A percentile compares a stretch with the other conserved stretches of the same genome.
These are phyloP conservation scores for Flexamia atlantica DNA, from an alignment of 2,888 invertebrate genomes.

Conservation along the genomic window DNA sequence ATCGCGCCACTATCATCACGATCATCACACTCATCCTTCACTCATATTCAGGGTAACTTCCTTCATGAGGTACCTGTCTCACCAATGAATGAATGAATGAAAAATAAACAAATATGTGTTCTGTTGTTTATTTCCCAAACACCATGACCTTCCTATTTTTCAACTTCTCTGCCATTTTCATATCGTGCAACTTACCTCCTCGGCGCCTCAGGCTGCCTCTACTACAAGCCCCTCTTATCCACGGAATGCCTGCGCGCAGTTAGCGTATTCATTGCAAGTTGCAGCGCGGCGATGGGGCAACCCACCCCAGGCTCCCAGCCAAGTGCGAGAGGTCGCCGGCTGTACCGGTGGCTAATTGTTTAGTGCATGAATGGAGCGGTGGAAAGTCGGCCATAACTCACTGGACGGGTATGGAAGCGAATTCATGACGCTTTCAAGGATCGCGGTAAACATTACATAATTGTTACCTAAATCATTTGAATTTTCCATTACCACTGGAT, in stretches of 20 bases:
- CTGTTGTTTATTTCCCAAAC: too few relatives aligned
- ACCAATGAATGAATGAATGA: too few relatives aligned
- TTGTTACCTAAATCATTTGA: conserved; percentile 24
- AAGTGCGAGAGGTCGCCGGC: conserved; percentile 17
- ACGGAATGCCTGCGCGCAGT: not conserved
- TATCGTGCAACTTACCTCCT: too few relatives aligned
- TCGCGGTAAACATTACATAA: conserved; percentile 20
- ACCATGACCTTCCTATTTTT: too few relatives aligned
- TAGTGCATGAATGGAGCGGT: not conserved
- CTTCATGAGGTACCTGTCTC: too few relatives aligned
- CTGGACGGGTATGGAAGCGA: not conserved
- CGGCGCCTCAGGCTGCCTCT: too few relatives aligned
- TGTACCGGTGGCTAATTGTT: conserved; percentile 34
- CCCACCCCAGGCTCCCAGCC: not conserved
- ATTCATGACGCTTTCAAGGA: conserved; percentile 27
- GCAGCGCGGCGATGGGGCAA: not conserved
- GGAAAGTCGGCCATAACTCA: not conserved
- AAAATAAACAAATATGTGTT: too few relatives aligned
- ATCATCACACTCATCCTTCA: too few relatives aligned
- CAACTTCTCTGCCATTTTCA: too few relatives aligned
- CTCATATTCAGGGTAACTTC: too few relatives aligned
- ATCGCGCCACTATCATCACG: too few relatives aligned
- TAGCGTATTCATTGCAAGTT: not conserved
- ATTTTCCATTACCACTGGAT: conserved; percentile 4
- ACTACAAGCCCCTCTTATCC: too few relatives aligned